Evolutionary conservation across 2,888 invertebrate genomes (phyloP).

Genomic region (Caenorhabditis imperialis): DNA sequence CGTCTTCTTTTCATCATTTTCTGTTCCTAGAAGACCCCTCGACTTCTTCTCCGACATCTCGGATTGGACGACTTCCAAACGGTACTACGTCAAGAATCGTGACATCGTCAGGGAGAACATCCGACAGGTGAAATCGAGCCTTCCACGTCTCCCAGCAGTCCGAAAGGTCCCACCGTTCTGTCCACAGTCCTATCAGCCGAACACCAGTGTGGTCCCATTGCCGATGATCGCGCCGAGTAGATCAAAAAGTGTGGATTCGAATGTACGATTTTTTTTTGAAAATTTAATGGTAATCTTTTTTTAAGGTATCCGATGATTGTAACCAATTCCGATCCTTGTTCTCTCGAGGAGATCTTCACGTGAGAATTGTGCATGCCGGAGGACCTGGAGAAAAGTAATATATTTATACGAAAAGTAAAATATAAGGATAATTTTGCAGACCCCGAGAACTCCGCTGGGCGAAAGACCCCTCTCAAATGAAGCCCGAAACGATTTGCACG

Average conservation of each 20-base stretch:
- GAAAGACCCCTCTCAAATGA: conserved; percentile 55
- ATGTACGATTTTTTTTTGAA: conserved; percentile 18
- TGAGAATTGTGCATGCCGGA: conserved; percentile 55
- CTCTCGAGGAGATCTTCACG: conserved; percentile 59
- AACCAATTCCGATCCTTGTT: conserved; percentile 52
- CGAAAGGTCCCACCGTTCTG: conserved; percentile 58
- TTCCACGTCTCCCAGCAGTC: conserved; percentile 37
- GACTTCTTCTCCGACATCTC: conserved; percentile 39
- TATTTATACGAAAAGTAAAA: neutral
- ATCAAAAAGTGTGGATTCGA: conserved; percentile 47
- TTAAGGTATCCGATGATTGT: conserved; percentile 51
- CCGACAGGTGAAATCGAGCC: conserved; percentile 51
- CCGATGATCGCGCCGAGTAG: conserved; percentile 40
- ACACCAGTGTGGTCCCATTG: conserved; percentile 52
- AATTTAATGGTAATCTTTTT: neutral
- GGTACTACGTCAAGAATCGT: conserved; percentile 46
- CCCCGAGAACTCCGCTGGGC: conserved; percentile 53
- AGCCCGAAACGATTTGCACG: conserved; percentile 38
- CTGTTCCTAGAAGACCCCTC: conserved; percentile 27
- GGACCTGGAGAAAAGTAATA: conserved; percentile 56
- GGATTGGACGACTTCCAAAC: conserved; percentile 46
- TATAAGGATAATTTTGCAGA: conserved; percentile 16
- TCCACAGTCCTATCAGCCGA: conserved; percentile 52
- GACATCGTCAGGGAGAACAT: conserved; percentile 64
- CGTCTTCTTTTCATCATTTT: neutral